These are phyloP conservation scores for Neoniphon sammara DNA, from an alignment of 2,797 vertebrate genomes.

Conservation along the genomic window DNA sequence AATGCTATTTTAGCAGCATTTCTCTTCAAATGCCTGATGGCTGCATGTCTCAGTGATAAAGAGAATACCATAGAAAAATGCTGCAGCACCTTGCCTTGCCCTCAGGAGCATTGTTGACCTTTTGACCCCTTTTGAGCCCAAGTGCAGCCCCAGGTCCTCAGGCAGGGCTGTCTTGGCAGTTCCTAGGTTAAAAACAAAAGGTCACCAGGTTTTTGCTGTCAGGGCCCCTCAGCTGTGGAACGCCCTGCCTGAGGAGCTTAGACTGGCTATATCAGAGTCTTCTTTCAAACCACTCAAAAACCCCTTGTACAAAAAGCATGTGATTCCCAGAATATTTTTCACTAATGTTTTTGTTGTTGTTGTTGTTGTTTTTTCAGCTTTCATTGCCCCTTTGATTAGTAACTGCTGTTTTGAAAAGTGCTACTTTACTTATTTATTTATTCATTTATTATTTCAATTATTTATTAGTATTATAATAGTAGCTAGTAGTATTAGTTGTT, in stretches of 20 bases:
- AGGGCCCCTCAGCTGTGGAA: background rate
- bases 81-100: background rate
- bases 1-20: too few species aligned
- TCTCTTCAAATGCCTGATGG: too few species aligned
- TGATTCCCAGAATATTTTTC: background rate
- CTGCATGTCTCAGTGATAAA: too few species aligned
- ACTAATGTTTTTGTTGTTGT: too few species aligned
- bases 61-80: too few species aligned
- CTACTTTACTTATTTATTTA: too few species aligned
- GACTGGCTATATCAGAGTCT: constrained; percentile 1
- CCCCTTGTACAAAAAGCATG: too few species aligned
- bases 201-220: constrained; percentile 9
- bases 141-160: constrained; percentile 18
- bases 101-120: background rate
- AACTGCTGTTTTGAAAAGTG: too few species aligned
- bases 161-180: constrained; percentile 22
- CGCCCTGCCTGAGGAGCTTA: constrained; percentile 7
- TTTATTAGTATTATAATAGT: too few species aligned
- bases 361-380: too few species aligned
- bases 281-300: constrained; percentile 18
- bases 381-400: background rate
- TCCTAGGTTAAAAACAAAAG: constrained; percentile 38
- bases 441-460: too few species aligned
- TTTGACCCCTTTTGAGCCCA: constrained; percentile 23
- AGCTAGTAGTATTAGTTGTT: too few species aligned